These are phyloP conservation scores for Trachelus stipa DNA, from an alignment of 2,888 invertebrate species.

Conservation along the genomic window DNA sequence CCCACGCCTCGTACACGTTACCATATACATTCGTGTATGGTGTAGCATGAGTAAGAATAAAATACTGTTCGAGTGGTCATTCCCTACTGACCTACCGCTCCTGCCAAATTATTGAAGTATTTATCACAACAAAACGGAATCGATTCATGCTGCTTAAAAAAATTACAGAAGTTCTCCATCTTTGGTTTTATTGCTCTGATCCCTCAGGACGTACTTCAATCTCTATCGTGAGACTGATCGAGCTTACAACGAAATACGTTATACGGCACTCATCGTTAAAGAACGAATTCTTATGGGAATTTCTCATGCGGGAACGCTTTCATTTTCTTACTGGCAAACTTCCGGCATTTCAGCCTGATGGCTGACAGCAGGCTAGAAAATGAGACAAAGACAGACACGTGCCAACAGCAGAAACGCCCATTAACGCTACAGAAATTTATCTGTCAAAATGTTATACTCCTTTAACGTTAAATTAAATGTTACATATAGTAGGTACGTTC, in stretches of 20 bases:
- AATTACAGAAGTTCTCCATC: background rate
- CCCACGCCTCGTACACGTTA: conserved; percentile 1
- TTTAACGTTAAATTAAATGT: background rate
- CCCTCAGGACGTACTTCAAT: background rate
- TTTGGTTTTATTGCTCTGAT: background rate
- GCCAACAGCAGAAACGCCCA: background rate
- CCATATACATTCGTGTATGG: background rate
- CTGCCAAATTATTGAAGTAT: background rate
- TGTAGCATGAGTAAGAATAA: background rate
- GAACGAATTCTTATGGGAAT: background rate
- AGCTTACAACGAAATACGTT: background rate
- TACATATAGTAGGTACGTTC: background rate
- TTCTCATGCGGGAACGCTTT: background rate
- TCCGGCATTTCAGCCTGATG: background rate
- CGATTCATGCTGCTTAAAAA: background rate
- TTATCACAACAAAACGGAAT: background rate
- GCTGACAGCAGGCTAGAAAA: background rate
- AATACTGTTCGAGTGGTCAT: background rate
- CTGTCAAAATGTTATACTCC: background rate
- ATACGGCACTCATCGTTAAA: background rate
- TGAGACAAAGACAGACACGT: background rate
- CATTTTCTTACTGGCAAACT: background rate
- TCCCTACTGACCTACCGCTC: background rate
- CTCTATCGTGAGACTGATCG: background rate
- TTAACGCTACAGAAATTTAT: background rate